Evolutionary conservation across 2,797 vertebrate genomes (phyloP), one percentile per base, ranked within the genome.

Genomic region (Benthosema pterotum): DNA sequence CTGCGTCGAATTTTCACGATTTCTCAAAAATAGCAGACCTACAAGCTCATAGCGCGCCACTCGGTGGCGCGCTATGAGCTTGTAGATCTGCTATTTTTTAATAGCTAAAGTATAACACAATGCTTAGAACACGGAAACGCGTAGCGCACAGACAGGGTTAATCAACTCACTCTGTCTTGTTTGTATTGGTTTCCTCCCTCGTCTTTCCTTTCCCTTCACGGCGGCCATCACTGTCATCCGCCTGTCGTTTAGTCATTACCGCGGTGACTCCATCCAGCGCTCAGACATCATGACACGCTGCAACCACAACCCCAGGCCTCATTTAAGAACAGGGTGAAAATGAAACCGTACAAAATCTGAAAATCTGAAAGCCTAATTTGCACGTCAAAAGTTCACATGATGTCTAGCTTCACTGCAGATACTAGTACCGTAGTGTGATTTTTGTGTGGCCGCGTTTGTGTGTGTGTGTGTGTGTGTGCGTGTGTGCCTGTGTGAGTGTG

Each of bases 131-230:
- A n/a, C n/a, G n/a, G n/a, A n/a, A n/a, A n/a, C n/a, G n/a, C n/a
- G n/a, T n/a, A n/a, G n/a, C n/a, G n/a, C n/a, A n/a, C n/a, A n/a
- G n/a, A n/a, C n/a, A n/a, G n/a, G n/a, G n/a, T n/a, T n/a, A 84
- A 68, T 83, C 80, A 76, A 54, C 62, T 77, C 4, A 7, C 60
- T 72, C 74, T 66, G 72, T 69, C 63, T 72, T 67, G 43, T 72
- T 79, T 52, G 66, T 52, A 59, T 17, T 69, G 52, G 47, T 73
- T 74, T 57, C 13, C 65, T 53, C 65, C 56, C 42, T 65, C 77
- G 49, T 54, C 61, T 79, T 76, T n/a, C n/a, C n/a, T n/a, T n/a
- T n/a, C 52, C 63, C 65, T 71, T 61, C 66, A 17, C 60, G 52
- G 63, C 60, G 60, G 52, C 22, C 43, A 70, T 76, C 69, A 56